These are phyloP conservation scores for Heloderma charlesbogerti DNA, from an alignment of 2,113 vertebrate species.

Conservation along the genomic window DNA sequence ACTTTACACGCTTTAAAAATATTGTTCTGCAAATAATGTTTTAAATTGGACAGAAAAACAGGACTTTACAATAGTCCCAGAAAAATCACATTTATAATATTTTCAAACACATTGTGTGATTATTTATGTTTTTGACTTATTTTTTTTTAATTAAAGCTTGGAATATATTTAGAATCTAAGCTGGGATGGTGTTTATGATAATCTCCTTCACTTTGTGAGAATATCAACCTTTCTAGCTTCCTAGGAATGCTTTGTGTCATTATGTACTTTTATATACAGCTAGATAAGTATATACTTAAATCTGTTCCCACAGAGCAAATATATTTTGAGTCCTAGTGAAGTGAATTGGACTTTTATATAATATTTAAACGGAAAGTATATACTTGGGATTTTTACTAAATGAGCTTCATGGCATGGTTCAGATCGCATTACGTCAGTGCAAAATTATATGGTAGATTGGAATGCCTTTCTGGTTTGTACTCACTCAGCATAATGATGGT, in stretches of 20 bases:
- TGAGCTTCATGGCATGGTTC: neutral
- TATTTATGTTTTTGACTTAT: slow-evolving; percentile 28
- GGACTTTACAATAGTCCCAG: no score
- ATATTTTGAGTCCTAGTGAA: neutral
- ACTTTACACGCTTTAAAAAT: neutral
- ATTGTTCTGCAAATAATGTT: neutral
- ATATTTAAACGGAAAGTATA: neutral
- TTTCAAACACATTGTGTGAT: neutral
- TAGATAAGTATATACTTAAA: neutral
- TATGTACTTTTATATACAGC: neutral
- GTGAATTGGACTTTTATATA: neutral
- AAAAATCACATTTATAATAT: slow-evolving; percentile 31
- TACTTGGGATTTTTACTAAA: neutral
- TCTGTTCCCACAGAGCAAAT: neutral
- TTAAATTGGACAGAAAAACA: neutral
- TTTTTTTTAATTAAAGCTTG: neutral
- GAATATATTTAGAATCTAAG: neutral
- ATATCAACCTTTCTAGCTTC: neutral
- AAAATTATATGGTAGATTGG: neutral
- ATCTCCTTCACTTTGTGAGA: neutral
- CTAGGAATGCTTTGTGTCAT: neutral
- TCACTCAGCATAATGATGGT: neutral
- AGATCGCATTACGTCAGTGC: neutral
- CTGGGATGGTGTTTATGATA: neutral
- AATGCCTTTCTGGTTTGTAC: neutral